These are phyloP conservation scores for Thysanoteuthis rhombus DNA, from an alignment of 2,888 invertebrate genomes.

Conservation along the genomic window DNA sequence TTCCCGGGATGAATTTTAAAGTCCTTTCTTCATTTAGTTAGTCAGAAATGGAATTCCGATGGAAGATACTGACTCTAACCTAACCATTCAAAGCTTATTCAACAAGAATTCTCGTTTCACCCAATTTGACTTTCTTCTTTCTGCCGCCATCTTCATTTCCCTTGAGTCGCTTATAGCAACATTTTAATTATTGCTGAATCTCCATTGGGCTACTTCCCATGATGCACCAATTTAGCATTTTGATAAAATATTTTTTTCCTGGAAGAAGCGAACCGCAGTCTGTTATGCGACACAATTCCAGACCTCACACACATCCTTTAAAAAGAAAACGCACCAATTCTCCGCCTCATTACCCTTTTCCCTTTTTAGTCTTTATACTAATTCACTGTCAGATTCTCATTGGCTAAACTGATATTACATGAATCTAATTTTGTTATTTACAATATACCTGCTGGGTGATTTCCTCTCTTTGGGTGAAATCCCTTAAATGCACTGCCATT, in stretches of 20 bases:
- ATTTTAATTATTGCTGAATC: background rate
- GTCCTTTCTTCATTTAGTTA: no score
- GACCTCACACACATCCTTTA: background rate
- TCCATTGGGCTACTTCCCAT: background rate
- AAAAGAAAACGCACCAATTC: background rate
- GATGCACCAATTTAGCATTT: background rate
- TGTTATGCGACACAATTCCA: background rate
- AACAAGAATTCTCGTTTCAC: background rate
- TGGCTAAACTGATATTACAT: background rate
- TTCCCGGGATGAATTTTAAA: no score
- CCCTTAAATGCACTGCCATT: background rate
- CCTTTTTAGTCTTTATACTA: background rate
- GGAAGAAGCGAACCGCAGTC: background rate
- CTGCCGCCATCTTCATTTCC: background rate
- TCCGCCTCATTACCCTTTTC: background rate
- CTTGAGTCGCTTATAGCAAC: background rate
- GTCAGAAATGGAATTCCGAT: background rate
- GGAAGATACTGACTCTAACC: background rate
- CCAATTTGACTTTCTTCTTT: background rate
- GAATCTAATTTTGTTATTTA: conserved; percentile 12
- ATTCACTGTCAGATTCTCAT: background rate
- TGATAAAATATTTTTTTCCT: background rate
- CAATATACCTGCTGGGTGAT: background rate
- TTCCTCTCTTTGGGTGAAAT: background rate
- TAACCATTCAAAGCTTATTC: background rate